Evolutionary conservation across 2,113 vertebrate species (phyloP), one percentile per base, ranked within the genome.

Genomic region (pig (Sus scrofa)): DNA sequence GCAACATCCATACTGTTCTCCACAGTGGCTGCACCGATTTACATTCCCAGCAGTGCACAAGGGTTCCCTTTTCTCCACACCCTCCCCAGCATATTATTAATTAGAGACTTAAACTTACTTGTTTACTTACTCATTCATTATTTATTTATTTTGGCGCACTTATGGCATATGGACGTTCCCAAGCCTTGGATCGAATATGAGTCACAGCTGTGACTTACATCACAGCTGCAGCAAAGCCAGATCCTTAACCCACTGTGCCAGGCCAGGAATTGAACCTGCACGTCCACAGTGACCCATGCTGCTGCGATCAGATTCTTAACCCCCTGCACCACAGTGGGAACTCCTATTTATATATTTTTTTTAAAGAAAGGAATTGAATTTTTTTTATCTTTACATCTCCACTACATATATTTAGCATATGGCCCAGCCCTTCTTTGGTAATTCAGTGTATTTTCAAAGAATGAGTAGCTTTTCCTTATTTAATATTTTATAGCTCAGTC

Each of bases 361-460:
- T 96, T 87, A 89, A 86, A 75, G 26, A 34, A 94, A 92, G 12
- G 3, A 86, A 65, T 60, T 58, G 1, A 63, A 78, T 78, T 91
- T 75, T 96, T 67, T n/a, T 75, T 70, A 92, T 86, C 39, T 68
- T 83, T 56, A 15, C 26, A 58, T 78, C 24, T 65, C 14, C 15
- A 96, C 26, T 92, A 96, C 34, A n/a, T n/a, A n/a, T n/a, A n/a
- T n/a, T 86, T 89, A 84, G 63, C 56, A 86, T 30, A 71, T 2
- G 2, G 32, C 18, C 56, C 37, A 71, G 11, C 11, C 86, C 3
- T 81, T 67, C 34, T 14, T 54, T 44, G 27, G 9, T 71, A 62
- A 86, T 5, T 78, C 27, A 90, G 34, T 62, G 85, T 85, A 94
- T 85, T 50, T 78, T 95, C 39, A 86, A 15, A 70, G n/a, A 82